Evolutionary conservation across 2,113 vertebrate genomes (phyloP).

Genomic region (Vulpes vulpes): DNA sequence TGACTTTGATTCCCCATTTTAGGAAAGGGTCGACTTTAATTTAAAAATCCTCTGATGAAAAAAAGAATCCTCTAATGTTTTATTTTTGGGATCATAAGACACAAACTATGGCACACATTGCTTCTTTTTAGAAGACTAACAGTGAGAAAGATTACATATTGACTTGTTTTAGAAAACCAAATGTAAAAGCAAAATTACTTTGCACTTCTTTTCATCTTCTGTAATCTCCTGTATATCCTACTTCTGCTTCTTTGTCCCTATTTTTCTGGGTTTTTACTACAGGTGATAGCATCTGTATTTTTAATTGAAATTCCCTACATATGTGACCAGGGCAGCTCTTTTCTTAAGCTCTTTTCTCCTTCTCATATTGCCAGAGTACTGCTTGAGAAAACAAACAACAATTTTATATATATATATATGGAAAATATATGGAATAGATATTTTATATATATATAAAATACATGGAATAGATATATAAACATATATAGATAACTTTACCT

Average conservation of each 20-base stretch:
- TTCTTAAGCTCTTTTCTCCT: background rate
- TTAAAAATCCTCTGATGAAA: background rate
- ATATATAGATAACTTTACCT: background rate
- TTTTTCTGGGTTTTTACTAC: background rate
- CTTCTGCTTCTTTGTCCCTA: background rate
- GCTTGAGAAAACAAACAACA: background rate
- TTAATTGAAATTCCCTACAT: background rate
- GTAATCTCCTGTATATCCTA: background rate
- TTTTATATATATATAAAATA: no score
- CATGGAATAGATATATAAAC: no score
- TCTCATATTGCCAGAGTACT: background rate
- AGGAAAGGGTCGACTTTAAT: background rate
- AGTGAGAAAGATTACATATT: background rate
- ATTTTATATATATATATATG: background rate
- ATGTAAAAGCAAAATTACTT: background rate
- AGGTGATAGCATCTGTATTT: background rate
- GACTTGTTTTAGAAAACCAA: background rate
- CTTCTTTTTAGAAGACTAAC: background rate
- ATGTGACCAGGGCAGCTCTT: background rate
- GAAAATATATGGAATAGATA: no score
- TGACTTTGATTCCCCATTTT: background rate
- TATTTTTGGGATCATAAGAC: background rate
- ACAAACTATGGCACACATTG: background rate
- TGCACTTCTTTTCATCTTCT: background rate
- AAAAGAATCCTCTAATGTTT: background rate